phyloP scores from a whole-genome alignment of 1,140 invertebrate genomes.

The Dendrolimus punctatus region DNA sequence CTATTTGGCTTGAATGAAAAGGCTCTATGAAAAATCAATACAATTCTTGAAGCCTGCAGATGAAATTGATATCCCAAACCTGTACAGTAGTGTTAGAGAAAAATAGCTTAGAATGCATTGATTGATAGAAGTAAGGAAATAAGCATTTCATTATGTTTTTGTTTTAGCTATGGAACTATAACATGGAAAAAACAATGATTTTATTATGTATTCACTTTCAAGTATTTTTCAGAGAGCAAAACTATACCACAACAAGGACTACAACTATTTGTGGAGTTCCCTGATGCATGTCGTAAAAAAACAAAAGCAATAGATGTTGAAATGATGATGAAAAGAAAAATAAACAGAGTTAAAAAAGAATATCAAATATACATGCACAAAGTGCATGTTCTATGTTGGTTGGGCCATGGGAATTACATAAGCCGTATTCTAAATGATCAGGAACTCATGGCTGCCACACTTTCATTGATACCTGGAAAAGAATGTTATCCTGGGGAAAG shows the following conservation, averaged over 20 bases:
- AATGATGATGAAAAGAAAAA: conserved; percentile 78
- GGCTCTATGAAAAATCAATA: no score
- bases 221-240: conserved; percentile 52
- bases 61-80: no score
- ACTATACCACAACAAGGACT: conserved; percentile 77
- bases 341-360: conserved; percentile 84
- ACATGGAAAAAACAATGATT: conserved; percentile 13
- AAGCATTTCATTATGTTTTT: no score
- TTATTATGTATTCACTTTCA: conserved; percentile 11
- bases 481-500: conserved; percentile 81
- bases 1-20: no score
- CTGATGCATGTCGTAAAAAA: conserved; percentile 73
- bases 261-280: conserved; percentile 79
- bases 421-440: conserved; percentile 81
- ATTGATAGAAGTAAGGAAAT: no score
- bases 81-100: no score
- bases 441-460: conserved; percentile 75
- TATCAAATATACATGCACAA: conserved; percentile 88
- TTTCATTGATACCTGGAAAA: conserved; percentile 83
- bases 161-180: conserved; percentile 10
- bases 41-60: no score
- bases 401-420: conserved; percentile 85
- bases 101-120: no score
- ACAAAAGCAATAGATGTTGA: conserved; percentile 79
- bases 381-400: conserved; percentile 86